phyloP scores from a whole-genome alignment of 2,113 vertebrate species.

The Micronisus gabar region DNA sequence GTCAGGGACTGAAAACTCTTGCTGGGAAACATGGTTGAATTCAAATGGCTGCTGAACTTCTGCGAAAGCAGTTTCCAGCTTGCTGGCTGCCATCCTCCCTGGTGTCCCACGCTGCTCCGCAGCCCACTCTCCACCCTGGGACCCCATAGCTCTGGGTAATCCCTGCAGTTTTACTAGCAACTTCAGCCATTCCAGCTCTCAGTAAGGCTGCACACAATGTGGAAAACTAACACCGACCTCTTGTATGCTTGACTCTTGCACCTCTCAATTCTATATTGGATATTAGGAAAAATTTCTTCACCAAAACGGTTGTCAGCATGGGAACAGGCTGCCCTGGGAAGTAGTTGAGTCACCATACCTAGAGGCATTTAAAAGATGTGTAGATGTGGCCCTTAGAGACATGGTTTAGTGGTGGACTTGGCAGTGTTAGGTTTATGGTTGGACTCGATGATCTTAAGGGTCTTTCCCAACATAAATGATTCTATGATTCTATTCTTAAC shows the following conservation, averaged over 20 bases:
- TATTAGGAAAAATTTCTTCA: not conserved
- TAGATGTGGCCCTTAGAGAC: not conserved
- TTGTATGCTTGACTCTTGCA: not conserved
- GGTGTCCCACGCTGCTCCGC: not conserved
- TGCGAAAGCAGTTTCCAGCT: not conserved
- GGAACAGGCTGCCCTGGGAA: not conserved
- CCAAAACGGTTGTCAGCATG: not conserved
- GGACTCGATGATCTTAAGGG: not conserved
- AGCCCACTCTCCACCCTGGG: not conserved
- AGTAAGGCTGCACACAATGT: not conserved
- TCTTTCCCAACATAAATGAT: not conserved
- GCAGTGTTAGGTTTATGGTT: not conserved
- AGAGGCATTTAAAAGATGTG: not conserved
- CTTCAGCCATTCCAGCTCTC: not conserved
- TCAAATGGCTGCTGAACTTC: not conserved
- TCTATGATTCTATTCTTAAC: not conserved
- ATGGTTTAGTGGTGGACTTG: not conserved
- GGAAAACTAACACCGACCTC: not conserved
- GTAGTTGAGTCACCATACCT: too few relatives aligned
- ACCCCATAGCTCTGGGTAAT: not conserved
- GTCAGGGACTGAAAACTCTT: not conserved
- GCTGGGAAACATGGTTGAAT: not conserved
- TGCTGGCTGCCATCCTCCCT: not conserved
- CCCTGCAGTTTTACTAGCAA: not conserved
- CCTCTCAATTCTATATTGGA: fast-evolving